A percentile compares a stretch with the other conserved stretches of the same genome.
phyloP scores from a whole-genome alignment of 2,797 vertebrate species.

The Epinephelus awoara region DNA sequence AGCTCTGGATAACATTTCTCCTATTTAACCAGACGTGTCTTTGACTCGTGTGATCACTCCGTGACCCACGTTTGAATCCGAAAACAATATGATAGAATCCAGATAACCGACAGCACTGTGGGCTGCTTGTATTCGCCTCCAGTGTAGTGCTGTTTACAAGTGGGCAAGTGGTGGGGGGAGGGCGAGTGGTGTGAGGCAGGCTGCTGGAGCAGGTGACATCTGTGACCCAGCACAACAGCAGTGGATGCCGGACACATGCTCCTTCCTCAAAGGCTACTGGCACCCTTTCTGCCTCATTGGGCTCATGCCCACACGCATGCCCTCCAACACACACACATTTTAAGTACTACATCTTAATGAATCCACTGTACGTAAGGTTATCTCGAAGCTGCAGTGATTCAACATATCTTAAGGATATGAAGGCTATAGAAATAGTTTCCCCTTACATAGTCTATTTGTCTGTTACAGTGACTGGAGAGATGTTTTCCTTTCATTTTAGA shows the following conservation, averaged over 20 bases:
- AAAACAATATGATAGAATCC: constrained; percentile 15
- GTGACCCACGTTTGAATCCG: constrained; percentile 24
- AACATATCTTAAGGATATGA: constrained; percentile 14
- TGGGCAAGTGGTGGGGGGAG: constrained; percentile 18
- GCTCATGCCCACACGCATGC: constrained; percentile 29
- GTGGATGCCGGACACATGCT: constrained; percentile 73
- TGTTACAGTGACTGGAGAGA: background rate
- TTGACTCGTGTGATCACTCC: constrained; percentile 18
- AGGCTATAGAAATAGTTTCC: background rate
- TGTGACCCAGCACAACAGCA: constrained; percentile 71
- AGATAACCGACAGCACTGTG: constrained; percentile 16
- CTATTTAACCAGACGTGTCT: constrained; percentile 14
- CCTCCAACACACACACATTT: constrained; percentile 23
- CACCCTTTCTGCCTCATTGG: constrained; percentile 63
- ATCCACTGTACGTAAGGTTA: constrained; percentile 25
- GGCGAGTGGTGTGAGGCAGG: constrained; percentile 43
- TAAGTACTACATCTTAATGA: constrained; percentile 21
- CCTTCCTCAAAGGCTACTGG: constrained; percentile 68
- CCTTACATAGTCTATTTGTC: background rate
- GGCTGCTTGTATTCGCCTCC: constrained; percentile 29
- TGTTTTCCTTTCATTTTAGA: constrained; percentile 5
- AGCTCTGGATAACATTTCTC: constrained; percentile 63
- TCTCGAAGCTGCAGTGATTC: constrained; percentile 9
- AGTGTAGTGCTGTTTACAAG: constrained; percentile 40
- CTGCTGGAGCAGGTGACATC: constrained; percentile 77